phyloP scores from a whole-genome alignment of 1,140 invertebrate species.

The Drosophila bocki region DNA sequence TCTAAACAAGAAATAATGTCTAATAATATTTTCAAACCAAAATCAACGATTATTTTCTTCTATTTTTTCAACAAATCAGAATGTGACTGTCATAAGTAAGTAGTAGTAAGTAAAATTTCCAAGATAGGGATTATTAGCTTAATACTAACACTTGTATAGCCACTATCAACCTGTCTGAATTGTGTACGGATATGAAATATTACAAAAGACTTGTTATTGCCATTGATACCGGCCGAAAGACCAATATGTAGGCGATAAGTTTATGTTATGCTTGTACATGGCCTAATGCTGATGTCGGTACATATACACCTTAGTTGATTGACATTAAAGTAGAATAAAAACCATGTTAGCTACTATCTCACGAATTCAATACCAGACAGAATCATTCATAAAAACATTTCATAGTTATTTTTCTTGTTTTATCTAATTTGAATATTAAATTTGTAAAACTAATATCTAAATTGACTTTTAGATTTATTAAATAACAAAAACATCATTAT shows the following conservation, averaged over 20 bases:
- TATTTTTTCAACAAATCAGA: not conserved
- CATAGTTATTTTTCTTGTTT: not conserved
- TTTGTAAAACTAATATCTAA: too few relatives aligned
- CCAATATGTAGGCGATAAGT: conserved; percentile 1
- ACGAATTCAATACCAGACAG: not conserved
- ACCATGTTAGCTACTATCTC: not conserved
- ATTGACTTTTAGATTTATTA: too few relatives aligned
- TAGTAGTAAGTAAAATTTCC: not conserved
- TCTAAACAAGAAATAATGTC: too few relatives aligned
- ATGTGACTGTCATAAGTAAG: conserved; percentile 1
- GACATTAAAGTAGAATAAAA: not conserved
- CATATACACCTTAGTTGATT: not conserved
- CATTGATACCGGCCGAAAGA: not conserved
- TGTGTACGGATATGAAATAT: conserved; percentile 2
- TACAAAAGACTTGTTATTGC: conserved; percentile 2
- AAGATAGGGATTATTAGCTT: conserved; percentile 5
- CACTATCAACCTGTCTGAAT: conserved; percentile 22
- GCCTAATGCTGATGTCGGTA: not conserved
- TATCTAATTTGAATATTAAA: not conserved
- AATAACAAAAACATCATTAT: not conserved
- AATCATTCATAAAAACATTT: not conserved
- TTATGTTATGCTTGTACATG: too few relatives aligned
- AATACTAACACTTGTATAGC: not conserved
- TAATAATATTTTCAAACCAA: too few relatives aligned
- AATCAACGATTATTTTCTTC: too few relatives aligned